Evolutionary conservation across 2,113 vertebrate species (phyloP).

Genomic region (Dicentrarchus labrax): DNA sequence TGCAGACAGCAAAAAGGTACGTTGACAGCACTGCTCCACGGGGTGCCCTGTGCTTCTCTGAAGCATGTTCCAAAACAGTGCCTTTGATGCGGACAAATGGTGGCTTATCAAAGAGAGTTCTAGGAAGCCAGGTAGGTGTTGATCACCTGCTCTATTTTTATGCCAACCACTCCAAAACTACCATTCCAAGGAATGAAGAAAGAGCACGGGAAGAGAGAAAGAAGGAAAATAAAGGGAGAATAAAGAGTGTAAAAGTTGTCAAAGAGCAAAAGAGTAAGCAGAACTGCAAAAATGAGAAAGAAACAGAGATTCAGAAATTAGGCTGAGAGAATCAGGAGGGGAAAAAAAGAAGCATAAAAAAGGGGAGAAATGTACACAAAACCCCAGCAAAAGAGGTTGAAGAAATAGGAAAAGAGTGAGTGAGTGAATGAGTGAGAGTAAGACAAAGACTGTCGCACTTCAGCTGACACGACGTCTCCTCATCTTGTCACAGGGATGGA

Average conservation of each 20-base stretch:
- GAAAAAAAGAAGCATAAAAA: background rate
- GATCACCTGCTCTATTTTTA: constrained; percentile 51
- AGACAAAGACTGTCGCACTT: constrained; percentile 63
- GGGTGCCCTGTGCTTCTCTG: constrained; percentile 34
- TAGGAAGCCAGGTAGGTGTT: constrained; percentile 52
- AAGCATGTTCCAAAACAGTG: constrained; percentile 37
- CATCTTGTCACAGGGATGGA: constrained; percentile 76
- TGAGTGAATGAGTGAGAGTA: constrained; percentile 35
- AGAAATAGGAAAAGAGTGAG: constrained; percentile 2
- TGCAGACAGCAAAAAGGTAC: constrained; percentile 34
- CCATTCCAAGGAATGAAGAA: constrained; percentile 25
- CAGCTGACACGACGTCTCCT: constrained; percentile 71
- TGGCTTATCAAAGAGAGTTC: constrained; percentile 63
- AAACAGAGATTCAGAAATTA: background rate
- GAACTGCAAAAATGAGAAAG: constrained; percentile 5
- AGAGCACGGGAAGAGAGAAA: constrained; percentile 1
- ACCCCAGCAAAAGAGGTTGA: background rate
- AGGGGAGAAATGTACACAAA: background rate
- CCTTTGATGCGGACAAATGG: constrained; percentile 60
- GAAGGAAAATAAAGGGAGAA: background rate
- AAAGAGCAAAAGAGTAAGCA: constrained; percentile 13
- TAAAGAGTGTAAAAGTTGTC: background rate
- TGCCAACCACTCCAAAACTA: constrained; percentile 39
- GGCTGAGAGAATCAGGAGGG: background rate
- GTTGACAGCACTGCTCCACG: constrained; percentile 19